Conservation (phyloP, 1,140 invertebrate species). For the Tetramorium alpestre region DNA sequence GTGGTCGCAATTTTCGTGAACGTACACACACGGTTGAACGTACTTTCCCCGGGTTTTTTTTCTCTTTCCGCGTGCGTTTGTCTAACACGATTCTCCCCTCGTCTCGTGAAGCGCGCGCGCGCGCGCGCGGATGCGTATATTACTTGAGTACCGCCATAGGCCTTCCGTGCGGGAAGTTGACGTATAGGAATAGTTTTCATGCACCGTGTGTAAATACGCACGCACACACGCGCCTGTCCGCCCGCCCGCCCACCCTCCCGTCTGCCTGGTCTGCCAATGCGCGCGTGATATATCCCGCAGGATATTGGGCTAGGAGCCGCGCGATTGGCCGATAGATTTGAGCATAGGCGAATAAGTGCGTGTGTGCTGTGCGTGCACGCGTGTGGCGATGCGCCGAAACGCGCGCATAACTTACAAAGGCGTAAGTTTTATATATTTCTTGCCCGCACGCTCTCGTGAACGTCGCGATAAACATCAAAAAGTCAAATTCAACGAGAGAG, state of each 20-base stretch:
- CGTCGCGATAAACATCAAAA: neutral
- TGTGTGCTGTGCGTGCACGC: slow-evolving; percentile 23
- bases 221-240: neutral
- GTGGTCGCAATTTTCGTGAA: slow-evolving; percentile 69
- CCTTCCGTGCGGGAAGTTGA: slow-evolving; percentile 12
- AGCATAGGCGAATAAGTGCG: slow-evolving; percentile 52
- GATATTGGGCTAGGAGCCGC: slow-evolving; percentile 69
- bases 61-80: neutral
- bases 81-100: neutral
- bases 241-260: too few relatives aligned
- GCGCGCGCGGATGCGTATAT: neutral
- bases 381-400: slow-evolving; percentile 54
- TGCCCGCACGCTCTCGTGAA: neutral
- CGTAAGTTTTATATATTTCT: slow-evolving; percentile 49
- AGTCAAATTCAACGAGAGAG: neutral
- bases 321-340: slow-evolving; percentile 67
- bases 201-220: slow-evolving; percentile 17
- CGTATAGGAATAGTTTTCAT: slow-evolving; percentile 28
- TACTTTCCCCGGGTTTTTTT: slow-evolving; percentile 5
- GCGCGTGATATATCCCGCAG: slow-evolving; percentile 57
- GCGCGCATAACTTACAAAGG: slow-evolving; percentile 44
- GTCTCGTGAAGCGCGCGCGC: neutral
- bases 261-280: neutral
- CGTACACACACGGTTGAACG: slow-evolving; percentile 11
- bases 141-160: neutral